Evolutionary conservation across 2,888 invertebrate genomes (phyloP), one percentile per base, ranked within the genome.

Genomic region (Glyphotaelius pellucidus): DNA sequence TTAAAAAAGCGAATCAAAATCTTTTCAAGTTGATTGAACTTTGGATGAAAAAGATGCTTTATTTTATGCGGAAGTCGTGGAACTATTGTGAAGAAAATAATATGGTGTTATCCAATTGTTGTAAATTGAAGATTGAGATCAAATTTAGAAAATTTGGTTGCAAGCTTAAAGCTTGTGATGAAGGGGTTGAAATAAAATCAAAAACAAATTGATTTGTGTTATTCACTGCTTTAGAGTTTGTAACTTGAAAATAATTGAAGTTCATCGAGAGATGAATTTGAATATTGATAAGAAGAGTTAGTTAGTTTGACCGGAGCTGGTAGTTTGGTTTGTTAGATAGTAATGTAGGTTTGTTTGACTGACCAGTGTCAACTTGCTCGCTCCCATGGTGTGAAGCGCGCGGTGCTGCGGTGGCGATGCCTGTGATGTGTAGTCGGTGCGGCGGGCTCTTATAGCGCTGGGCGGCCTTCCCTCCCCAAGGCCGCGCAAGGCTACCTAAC

Each of bases 331-430:
- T n/a, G 30, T 86, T 30, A 86, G 38, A 42, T 42, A 38, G 85
- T 38, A 38, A 47, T n/a, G n/a, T 86, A 86, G 83, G 30, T 83
- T 30, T 85, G 30, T 86, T 19, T 93, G 94, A 97, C 97, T 96
- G 95, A 97, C 97, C 97, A 96, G 96, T 95, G 95, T 95, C 95
- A 96, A 96, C 96, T 96, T 95, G 95, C 95, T 96, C 96, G 96
- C 96, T 96, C 95, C 95, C 97, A 97, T 97, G 95, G 93, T 95
- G 95, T 95, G 95, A 95, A 95, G 95, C 95, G 95, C 95, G 95
- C 94, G 94, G 80, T 94, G 88, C 91, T 83, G 91, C 85, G 89
- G 79, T 89, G 91, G 89, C 91, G 81, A 80, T 67, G 91, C 83
- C 81, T 87, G 52, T 91, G 89, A 47, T 89, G 42, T 88, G 81